phyloP scores from a whole-genome alignment of 64 coral and sea anemone genomes.

The Porites lutea region DNA sequence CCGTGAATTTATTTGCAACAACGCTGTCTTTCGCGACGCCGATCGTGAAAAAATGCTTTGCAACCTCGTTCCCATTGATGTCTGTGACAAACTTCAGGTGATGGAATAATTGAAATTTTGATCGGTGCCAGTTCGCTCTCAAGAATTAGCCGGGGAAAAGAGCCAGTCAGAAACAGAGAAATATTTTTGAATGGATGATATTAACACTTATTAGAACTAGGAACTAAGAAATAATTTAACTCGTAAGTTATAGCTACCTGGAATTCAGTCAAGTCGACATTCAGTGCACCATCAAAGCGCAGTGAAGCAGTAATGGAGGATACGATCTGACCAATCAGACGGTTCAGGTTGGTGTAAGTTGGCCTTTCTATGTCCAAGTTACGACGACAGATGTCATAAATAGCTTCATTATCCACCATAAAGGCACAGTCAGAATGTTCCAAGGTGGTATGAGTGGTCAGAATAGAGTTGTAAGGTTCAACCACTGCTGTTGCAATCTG shows the following conservation, averaged over 20 bases:
- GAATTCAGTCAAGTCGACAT: slow-evolving; percentile 37
- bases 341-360: slow-evolving; percentile 41
- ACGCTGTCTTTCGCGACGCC: too few species aligned
- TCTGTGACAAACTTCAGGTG: too few species aligned
- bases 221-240: neutral
- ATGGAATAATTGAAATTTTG: too few species aligned
- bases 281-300: slow-evolving; percentile 31
- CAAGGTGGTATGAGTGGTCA: slow-evolving; percentile 36
- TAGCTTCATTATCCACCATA: slow-evolving; percentile 42
- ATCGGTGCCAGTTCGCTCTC: too few species aligned
- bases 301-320: slow-evolving; percentile 36
- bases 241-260: neutral
- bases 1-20: too few species aligned
- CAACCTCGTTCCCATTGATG: too few species aligned
- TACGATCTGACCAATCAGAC: slow-evolving; percentile 40
- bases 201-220: too few species aligned
- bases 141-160: too few species aligned
- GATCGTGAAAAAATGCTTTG: too few species aligned
- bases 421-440: slow-evolving; percentile 47
- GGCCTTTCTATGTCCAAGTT: slow-evolving; percentile 42
- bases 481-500: slow-evolving; percentile 36
- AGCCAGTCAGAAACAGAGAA: too few species aligned
- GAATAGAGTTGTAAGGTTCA: slow-evolving; percentile 37
- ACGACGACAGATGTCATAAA: slow-evolving; percentile 44
- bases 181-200: too few species aligned